phyloP scores from a whole-genome alignment of 2,797 vertebrate genomes.

The Sebastes hopkinsi region DNA sequence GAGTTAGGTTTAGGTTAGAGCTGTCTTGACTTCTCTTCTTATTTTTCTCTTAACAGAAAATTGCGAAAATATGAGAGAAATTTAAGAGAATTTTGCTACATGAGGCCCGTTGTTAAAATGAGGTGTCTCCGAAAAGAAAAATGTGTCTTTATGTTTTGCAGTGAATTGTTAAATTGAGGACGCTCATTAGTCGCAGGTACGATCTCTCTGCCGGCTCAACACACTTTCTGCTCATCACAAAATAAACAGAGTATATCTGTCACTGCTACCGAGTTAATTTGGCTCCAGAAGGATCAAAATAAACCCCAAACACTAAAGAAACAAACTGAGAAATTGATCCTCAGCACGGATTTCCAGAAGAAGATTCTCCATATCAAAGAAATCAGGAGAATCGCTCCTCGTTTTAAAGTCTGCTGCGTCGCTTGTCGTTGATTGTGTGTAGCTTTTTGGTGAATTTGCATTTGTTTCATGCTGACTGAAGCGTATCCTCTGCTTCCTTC shows the following conservation, averaged over 20 bases:
- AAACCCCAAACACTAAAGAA: background rate
- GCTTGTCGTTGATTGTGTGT: background rate
- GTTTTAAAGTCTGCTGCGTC: background rate
- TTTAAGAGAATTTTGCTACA: no score
- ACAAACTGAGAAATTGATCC: background rate
- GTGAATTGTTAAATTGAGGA: background rate
- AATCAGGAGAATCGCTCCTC: background rate
- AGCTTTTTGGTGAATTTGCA: background rate
- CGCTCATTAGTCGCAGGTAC: background rate
- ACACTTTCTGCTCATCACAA: background rate
- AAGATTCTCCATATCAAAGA: background rate
- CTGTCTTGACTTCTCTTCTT: no score
- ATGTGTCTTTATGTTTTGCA: background rate
- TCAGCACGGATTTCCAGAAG: background rate
- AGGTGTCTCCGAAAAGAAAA: background rate
- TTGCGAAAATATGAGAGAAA: background rate
- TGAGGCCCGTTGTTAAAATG: background rate
- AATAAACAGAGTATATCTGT: background rate
- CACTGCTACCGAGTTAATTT: background rate
- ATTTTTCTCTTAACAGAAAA: background rate
- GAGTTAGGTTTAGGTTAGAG: no score
- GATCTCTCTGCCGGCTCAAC: background rate
- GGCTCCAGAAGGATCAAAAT: background rate
- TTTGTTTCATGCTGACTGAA: slow-evolving; percentile 21
- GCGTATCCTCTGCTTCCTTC: slow-evolving; percentile 9